These are phyloP conservation scores for Frankliniella intonsa DNA, from an alignment of 2,888 invertebrate genomes.

Conservation along the genomic window DNA sequence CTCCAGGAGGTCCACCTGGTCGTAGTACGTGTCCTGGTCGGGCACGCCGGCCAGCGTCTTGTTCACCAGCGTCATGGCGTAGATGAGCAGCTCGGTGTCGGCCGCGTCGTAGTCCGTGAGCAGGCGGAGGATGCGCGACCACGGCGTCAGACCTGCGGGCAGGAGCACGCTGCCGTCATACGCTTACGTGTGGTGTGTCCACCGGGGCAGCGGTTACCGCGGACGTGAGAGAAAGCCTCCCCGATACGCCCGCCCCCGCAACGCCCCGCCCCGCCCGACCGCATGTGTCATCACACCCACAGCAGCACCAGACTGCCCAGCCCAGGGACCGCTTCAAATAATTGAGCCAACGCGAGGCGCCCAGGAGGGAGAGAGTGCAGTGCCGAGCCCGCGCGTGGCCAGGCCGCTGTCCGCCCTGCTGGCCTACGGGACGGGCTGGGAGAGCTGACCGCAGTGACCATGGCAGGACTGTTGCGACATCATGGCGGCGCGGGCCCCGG, in stretches of 20 bases:
- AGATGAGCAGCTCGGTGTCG: slow-evolving; percentile 91
- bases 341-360: neutral
- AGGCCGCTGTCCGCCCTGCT: no score
- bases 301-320: neutral
- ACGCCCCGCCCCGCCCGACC: neutral
- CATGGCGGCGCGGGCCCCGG: neutral
- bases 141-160: slow-evolving; percentile 58
- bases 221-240: neutral
- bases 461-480: no score
- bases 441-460: no score
- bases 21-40: slow-evolving; percentile 95
- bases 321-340: neutral
- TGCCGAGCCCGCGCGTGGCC: no score
- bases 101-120: slow-evolving; percentile 92
- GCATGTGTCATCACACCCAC: neutral
- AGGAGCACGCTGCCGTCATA: slow-evolving; percentile 39
- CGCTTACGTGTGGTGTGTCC: neutral
- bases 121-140: slow-evolving; percentile 77
- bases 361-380: no score
- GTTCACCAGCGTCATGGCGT: slow-evolving; percentile 94
- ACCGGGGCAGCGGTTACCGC: neutral
- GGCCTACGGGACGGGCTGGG: no score
- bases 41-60: slow-evolving; percentile 89
- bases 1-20: slow-evolving; percentile 92
- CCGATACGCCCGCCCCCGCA: neutral